These are phyloP conservation scores for Xestoiulus laeticollis DNA, from an alignment of 2,888 invertebrate genomes.

Conservation along the genomic window DNA sequence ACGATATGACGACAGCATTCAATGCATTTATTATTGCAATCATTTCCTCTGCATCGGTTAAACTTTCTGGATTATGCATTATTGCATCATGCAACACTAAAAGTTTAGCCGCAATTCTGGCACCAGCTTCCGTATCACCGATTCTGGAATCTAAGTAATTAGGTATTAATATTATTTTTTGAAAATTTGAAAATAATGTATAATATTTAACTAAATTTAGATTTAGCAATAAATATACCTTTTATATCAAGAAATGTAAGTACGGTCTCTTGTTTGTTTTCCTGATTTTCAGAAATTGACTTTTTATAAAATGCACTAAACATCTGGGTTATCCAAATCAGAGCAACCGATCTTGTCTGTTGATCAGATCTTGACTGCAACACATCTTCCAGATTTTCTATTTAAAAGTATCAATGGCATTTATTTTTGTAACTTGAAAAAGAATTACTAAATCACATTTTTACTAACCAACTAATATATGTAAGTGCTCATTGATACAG, in stretches of 20 bases:
- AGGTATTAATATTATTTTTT: neutral
- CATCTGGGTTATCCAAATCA: neutral
- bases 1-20: neutral
- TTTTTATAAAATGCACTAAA: constrained; percentile 2
- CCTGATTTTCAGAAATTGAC: neutral
- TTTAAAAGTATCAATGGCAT: neutral
- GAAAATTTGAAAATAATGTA: neutral
- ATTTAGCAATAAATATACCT: neutral
- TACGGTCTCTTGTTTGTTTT: neutral
- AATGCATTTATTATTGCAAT: neutral
- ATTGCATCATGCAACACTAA: neutral
- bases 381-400: neutral
- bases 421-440: neutral
- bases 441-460: neutral
- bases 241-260: neutral
- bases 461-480: neutral
- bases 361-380: constrained; percentile 40
- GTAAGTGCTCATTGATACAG: neutral
- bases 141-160: neutral
- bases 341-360: neutral
- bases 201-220: neutral
- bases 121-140: neutral
- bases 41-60: neutral
- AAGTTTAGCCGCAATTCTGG: neutral
- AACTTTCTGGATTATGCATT: neutral